A percentile compares a stretch with the other conserved stretches of the same genome.
phyloP scores from a whole-genome alignment of 2,113 vertebrate genomes.

The Pollimyrus isidori region DNA sequence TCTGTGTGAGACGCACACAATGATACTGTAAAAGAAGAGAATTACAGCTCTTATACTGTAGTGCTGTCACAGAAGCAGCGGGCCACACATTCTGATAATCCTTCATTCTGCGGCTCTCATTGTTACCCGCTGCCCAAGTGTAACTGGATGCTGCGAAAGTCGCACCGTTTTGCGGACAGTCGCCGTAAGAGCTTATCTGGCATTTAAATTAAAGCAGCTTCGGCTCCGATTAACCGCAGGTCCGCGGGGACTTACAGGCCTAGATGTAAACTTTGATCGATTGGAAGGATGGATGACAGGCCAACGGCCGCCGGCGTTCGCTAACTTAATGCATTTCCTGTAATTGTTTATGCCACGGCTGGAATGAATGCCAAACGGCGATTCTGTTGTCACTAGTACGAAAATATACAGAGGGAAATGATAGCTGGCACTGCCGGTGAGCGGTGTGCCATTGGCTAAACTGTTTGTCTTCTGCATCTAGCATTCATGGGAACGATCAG shows the following conservation, averaged over 20 bases:
- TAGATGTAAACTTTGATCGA: not conserved
- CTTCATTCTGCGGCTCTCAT: slow-evolving; percentile 2
- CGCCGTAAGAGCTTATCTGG: not conserved
- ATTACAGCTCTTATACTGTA: not conserved
- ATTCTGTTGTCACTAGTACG: not conserved
- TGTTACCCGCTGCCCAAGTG: not conserved
- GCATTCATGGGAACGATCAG: not conserved
- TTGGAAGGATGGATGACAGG: not conserved
- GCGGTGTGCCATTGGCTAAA: not conserved
- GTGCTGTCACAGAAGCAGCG: not conserved
- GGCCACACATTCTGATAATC: slow-evolving; percentile 10
- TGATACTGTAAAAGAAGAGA: slow-evolving; percentile 9
- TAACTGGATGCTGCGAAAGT: slow-evolving; percentile 6
- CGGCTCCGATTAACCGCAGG: not conserved
- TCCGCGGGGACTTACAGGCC: not conserved
- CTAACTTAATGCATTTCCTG: not conserved
- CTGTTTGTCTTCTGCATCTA: not conserved
- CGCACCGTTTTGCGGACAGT: not conserved
- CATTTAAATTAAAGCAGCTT: not conserved
- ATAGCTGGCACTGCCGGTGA: not conserved
- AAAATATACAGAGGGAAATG: not conserved
- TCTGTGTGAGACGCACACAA: slow-evolving; percentile 11
- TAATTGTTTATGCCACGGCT: not conserved
- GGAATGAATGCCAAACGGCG: not conserved
- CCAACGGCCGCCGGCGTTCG: not conserved